Conservation (phyloP, 2,888 invertebrate species). For the Punctoribates punctum region DNA sequence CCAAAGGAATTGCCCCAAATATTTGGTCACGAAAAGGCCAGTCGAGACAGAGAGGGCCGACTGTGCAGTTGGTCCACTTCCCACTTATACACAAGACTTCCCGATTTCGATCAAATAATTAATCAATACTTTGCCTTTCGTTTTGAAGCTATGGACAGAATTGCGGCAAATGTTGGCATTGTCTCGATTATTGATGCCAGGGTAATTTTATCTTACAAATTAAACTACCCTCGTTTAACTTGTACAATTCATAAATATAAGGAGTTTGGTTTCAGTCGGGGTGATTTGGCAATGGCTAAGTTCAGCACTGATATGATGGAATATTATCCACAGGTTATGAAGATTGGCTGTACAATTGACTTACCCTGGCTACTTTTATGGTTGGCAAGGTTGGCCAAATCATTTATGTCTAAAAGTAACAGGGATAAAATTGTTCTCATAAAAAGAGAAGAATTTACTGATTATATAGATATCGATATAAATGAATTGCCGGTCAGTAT, state of each 20-base stretch:
- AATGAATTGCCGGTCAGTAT: background rate
- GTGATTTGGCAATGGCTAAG: background rate
- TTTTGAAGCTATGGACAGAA: too few relatives aligned
- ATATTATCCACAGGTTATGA: slow-evolving; percentile 14
- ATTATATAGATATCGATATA: background rate
- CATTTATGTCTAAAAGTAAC: background rate
- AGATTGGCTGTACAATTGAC: background rate
- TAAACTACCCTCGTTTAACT: too few relatives aligned
- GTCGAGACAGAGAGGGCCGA: slow-evolving; percentile 6
- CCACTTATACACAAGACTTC: background rate
- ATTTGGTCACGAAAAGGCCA: slow-evolving; percentile 8
- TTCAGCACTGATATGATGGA: background rate
- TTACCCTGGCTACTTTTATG: slow-evolving; percentile 24
- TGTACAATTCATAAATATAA: too few relatives aligned
- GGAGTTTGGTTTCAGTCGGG: too few relatives aligned
- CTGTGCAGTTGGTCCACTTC: background rate
- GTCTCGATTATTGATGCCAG: too few relatives aligned
- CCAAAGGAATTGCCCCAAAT: slow-evolving; percentile 39
- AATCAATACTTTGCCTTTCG: background rate
- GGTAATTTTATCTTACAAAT: too few relatives aligned
- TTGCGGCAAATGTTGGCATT: too few relatives aligned
- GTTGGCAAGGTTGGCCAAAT: background rate
- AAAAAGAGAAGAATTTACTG: background rate
- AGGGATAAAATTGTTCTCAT: background rate
- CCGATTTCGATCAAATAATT: background rate